Evolutionary conservation across 2,888 invertebrate species (phyloP), one percentile per base, ranked within the genome.

Genomic region (Galeruca laticollis): DNA sequence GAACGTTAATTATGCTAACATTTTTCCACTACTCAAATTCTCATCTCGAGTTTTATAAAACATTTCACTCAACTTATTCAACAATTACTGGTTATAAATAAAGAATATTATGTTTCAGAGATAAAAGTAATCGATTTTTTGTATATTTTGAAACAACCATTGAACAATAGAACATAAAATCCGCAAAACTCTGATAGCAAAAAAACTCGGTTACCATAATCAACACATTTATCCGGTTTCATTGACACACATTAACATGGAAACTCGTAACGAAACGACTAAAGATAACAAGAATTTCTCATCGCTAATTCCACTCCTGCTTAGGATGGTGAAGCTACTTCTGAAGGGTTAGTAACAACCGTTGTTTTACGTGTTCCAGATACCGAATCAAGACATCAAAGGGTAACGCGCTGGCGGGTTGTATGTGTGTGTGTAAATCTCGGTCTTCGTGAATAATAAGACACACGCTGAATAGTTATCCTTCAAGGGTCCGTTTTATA

Each of bases 321-420:
- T 35, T 18, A 18, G 15, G 35, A n/a, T 6, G 56, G 35, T 57
- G 35, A 57, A 8, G 56, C 10, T 35, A 35, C 15, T 31, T 33
- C 15, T 54, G 31, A 54, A 54, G 54, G 54, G 54, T 54, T 54
- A 15, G n/a, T 54, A n/a, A 26, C 47, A 31, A 43, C 43, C 60
- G 26, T 60, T 60, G 60, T 60, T 60, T 47, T 60, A 60, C 60
- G 33, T 60, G 60, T 60, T 60, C 18, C 15, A 47, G 60, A 60
- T 60, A 60, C 60, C 47, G 60, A 47, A 60, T 60, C 47, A 47
- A 60, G 60, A 60, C 60, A 60, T 60, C 60, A 60, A 60, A 60
- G 60, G 60, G 60, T 60, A 60, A 47, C 60, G 60, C 60, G 31
- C 35, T 35, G 21, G 43, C 47, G 60, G 47, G 47, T 26, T 3